Evolutionary conservation across 2,888 invertebrate genomes (phyloP), one percentile per base, ranked within the genome.

Genomic region (Lochmaea capreae): DNA sequence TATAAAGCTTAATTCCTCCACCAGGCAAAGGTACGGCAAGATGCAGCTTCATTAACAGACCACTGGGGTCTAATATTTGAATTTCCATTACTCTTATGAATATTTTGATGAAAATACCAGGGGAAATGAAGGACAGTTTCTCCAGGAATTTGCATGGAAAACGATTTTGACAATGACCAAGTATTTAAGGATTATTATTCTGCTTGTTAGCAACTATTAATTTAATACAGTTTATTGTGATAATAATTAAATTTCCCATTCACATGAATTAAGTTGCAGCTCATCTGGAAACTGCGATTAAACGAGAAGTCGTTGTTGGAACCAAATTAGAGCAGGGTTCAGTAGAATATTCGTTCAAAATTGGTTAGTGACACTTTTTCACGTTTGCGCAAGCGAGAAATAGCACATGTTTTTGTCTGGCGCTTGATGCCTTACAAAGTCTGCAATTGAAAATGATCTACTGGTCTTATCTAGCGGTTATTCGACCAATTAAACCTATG

Each of bases 71-170:
- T 72, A 54, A 72, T 75, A 68, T 72, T 68, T 72, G 59, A 72
- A 75, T 75, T 75, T 75, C 75, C 75, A 75, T 75, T 75, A 72
- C 72, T 75, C 72, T 72, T 75, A 75, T 75, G 75, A 75, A 75
- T 75, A 75, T 75, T 75, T 75, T 72, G 65, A 72, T 72, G 72
- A 65, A 66, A 72, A 57, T 65, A 49, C 61, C 66, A 69, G 65
- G 72, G 57, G 54, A 42, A 73, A 75, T 72, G 69, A 69, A 72
- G 69, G 75, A 69, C 75, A 75, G 66, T 69, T 69, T 69, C 69
- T 43, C 57, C 22, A 63, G 61, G 65, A 62, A 75, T 75, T 75
- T 75, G 75, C 75, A 75, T 75, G 72, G 75, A 75, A 72, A 75
- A 75, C 72, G 75, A 57, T 75, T 75, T 58, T 71, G 68, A 62